Evolutionary conservation across 1,140 invertebrate genomes (phyloP), one percentile per base, ranked within the genome.

Genomic region (Sinonovacula constricta): DNA sequence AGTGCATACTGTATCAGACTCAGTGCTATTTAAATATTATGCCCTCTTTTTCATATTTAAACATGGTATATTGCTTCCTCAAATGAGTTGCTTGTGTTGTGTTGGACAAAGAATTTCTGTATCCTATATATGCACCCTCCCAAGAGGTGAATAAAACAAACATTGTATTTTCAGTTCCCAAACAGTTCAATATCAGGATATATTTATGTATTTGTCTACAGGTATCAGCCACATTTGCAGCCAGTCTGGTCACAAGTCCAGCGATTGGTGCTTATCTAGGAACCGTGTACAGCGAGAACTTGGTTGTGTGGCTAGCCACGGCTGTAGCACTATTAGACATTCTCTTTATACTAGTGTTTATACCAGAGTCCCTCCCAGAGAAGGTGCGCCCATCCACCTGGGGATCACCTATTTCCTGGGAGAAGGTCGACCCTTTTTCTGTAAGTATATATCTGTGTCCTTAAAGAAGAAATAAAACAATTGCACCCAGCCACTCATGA

Each of bases 181-280:
- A n/a, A n/a, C n/a, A n/a, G n/a, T n/a, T n/a, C n/a, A n/a, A n/a
- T n/a, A n/a, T n/a, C n/a, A n/a, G n/a, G n/a, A 26, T 66, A 28
- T 69, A 45, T n/a, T n/a, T n/a, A n/a, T n/a, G n/a, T n/a, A n/a
- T n/a, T n/a, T n/a, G n/a, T n/a, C 80, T 85, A 39, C 76, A 95
- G 93, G 95, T 96, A 14, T 99, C 97, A 18, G 98, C 98, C 12
- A 99, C 98, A 70, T 99, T 99, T 93, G 98, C 98, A 12, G 98
- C 98, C 65, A 99, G 97, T 80, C 86, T 99, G 93, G 97, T 97
- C 15, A 99, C 99, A 81, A 98, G 97, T 81, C 98, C 98, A 24
- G 97, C 98, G 12, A 92, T 99, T 53, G 98, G 98, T 68, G 97
- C 97, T 71, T 99, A 98, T 88, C 93, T 99, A 45, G 97, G 96